These are phyloP conservation scores for Zosterops lateralis DNA, from an alignment of 2,113 vertebrate genomes.

Conservation along the genomic window DNA sequence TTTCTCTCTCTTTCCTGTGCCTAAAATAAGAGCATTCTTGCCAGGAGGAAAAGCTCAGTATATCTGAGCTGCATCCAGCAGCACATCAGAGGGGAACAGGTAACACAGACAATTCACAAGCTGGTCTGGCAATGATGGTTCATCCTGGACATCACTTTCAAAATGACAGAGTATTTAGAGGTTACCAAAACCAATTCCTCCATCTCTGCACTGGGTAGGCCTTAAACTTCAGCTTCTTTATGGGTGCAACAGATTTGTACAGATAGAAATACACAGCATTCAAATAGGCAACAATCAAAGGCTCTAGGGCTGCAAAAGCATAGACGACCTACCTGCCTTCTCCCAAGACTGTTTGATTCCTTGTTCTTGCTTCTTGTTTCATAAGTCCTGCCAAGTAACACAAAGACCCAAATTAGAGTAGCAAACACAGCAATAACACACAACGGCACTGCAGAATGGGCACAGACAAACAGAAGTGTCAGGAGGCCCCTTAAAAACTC, in stretches of 20 bases:
- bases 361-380: neutral
- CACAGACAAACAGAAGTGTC: accelerated
- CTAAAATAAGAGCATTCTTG: neutral
- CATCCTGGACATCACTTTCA: neutral
- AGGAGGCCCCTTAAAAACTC: neutral
- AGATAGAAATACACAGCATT: neutral
- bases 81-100: accelerated
- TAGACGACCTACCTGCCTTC: neutral
- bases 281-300: neutral
- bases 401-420: neutral
- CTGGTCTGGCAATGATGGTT: neutral
- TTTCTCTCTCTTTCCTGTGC: neutral
- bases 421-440: no score
- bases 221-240: neutral
- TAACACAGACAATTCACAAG: accelerated
- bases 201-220: neutral
- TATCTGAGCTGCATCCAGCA: neutral
- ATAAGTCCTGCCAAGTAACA: neutral
- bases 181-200: neutral
- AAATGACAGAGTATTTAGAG: neutral
- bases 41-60: neutral
- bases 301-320: neutral
- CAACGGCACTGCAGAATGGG: neutral
- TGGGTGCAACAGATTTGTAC: accelerated
- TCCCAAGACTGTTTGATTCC: neutral